Percentiles rank a stretch among this genome's conserved stretches.
These are phyloP conservation scores for Notolabrus celidotus DNA, from an alignment of 2,797 vertebrate species.

Conservation along the genomic window DNA sequence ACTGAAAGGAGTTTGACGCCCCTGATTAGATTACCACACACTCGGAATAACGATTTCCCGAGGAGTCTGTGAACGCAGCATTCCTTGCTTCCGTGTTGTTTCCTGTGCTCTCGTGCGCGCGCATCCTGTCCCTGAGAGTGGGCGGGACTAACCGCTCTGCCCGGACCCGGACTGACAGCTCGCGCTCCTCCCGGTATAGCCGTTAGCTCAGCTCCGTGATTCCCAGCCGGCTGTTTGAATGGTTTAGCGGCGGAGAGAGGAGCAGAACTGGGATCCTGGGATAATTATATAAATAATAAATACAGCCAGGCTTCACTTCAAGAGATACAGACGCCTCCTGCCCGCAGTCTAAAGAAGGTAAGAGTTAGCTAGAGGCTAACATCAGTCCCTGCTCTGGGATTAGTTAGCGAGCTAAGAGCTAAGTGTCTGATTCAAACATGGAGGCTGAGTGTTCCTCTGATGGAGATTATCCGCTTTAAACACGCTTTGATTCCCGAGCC, in stretches of 20 bases:
- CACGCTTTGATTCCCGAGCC: conserved; percentile 39
- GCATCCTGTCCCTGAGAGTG: conserved; percentile 8
- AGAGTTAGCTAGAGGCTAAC: not conserved
- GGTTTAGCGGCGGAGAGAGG: conserved; percentile 41
- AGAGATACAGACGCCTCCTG: conserved; percentile 6
- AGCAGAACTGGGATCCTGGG: conserved; percentile 52
- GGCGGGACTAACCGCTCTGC: conserved; percentile 24
- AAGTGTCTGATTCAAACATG: conserved; percentile 68
- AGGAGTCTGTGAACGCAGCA: not conserved
- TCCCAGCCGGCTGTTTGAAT: conserved; percentile 38
- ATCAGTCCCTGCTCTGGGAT: conserved; percentile 72
- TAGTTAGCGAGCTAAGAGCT: conserved; percentile 72
- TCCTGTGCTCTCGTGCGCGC: conserved; percentile 21
- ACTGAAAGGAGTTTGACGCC: too few species aligned
- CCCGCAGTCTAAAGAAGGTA: conserved; percentile 52
- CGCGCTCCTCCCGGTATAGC: conserved; percentile 21
- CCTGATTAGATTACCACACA: too few species aligned
- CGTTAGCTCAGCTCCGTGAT: conserved; percentile 40
- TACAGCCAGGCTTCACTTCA: not conserved
- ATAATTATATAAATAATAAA: conserved; percentile 31
- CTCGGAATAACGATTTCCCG: too few species aligned
- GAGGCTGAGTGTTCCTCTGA: conserved; percentile 61
- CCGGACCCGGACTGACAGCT: conserved; percentile 65
- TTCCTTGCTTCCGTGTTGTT: not conserved
- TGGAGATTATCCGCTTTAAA: conserved; percentile 78